phyloP scores from a whole-genome alignment of 1,140 invertebrate species.

The Drosophila leontia region DNA sequence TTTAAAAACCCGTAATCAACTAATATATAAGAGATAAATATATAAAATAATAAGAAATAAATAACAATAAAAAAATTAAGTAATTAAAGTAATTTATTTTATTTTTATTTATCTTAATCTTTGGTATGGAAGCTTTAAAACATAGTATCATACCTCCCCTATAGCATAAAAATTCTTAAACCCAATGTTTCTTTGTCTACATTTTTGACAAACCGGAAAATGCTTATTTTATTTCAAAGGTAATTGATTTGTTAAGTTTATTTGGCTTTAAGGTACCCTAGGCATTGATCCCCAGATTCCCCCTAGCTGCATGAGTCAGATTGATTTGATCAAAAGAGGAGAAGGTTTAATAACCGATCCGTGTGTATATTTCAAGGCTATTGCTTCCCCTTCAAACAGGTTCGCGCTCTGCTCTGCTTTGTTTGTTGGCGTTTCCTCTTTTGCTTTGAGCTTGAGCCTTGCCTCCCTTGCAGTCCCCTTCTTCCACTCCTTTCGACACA shows the following conservation, averaged over 20 bases:
- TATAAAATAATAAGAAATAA: too few relatives aligned
- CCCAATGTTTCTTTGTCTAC: neutral
- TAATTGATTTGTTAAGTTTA: neutral
- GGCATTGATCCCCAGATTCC: neutral
- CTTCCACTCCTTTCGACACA: neutral
- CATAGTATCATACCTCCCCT: neutral
- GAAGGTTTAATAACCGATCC: conserved; percentile 38
- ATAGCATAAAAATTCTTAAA: neutral
- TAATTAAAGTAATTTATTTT: too few relatives aligned
- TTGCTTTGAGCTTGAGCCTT: conserved; percentile 1
- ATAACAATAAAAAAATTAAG: too few relatives aligned
- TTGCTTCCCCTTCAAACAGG: conserved; percentile 39
- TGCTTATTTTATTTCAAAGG: neutral
- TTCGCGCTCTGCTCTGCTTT: conserved; percentile 8
- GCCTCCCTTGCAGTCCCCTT: neutral
- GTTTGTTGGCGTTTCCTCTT: neutral
- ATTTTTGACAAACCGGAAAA: neutral
- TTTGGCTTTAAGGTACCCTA: neutral
- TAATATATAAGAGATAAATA: too few relatives aligned
- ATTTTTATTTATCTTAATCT: neutral
- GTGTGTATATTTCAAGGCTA: conserved; percentile 37
- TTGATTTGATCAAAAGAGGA: conserved; percentile 17
- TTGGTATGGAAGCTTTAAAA: neutral
- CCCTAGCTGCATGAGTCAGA: conserved; percentile 13
- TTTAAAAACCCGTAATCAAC: too few relatives aligned